Evolutionary conservation across 2,797 vertebrate genomes (phyloP), one percentile per base, ranked within the genome.

Genomic region (Aulostomus chinensis): DNA sequence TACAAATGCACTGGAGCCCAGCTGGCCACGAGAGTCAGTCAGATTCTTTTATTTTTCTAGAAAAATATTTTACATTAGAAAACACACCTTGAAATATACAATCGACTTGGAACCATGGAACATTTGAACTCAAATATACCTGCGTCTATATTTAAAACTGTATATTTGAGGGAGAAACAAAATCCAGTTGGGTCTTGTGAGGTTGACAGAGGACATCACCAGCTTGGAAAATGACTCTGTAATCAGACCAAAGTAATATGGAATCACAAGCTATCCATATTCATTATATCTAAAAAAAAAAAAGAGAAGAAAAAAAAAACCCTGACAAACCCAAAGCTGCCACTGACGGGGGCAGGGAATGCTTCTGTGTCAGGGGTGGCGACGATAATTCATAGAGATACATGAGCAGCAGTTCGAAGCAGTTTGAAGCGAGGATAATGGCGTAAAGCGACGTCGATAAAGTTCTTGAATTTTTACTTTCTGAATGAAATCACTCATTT

Each of bases 1-100:
- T 18, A 8, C 34, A 36, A 28, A 55, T 13, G 5, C 22, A 17
- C 9, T 42, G 29, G n/a, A 75, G 29, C 35, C 57, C 47, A 32
- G 16, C 26, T 8, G 29, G 12, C 9, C 28, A 17, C 2, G 18
- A 21, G 18, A 41, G 53, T 80, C 57, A 51, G 56, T 76, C 55
- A 33, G 53, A 54, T 62, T 80, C 59, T 80, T 89, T 89, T 68
- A 79, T 78, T 79, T 93, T 94, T 68, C 71, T 93, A 91, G 67
- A 91, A 92, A 92, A 92, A 92, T 92, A 92, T 85, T 86, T 90
- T 80, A 89, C 81, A 84, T 84, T 86, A 91, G 54, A 92, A 92
- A 92, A 91, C 76, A 89, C 79, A 84, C 69, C 58, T 80, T 73
- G 55, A 83, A 87, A 91, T 88, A 86, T 79, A 89, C 78, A 57